A percentile compares a stretch with the other conserved stretches of the same genome.
Evolutionary conservation across 1,140 invertebrate species (phyloP).

Genomic region (Sipha flava): DNA sequence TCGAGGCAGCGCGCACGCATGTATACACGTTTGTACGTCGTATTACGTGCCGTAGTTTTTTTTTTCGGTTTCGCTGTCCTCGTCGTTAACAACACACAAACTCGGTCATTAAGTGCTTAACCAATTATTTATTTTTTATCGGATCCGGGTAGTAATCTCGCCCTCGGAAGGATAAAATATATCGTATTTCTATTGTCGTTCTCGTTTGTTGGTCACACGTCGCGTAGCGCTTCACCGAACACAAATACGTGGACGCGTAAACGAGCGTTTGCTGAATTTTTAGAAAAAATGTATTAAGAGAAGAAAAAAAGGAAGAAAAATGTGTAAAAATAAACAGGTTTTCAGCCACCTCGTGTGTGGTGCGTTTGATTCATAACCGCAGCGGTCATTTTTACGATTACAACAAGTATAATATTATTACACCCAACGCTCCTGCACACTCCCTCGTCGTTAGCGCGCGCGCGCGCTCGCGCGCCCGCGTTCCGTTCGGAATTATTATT

Average conservation of each 20-base stretch:
- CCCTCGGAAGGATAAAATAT: neutral
- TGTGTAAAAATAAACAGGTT: slow-evolving; percentile 13
- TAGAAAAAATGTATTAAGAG: neutral
- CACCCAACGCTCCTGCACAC: too few relatives aligned
- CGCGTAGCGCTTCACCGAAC: too few relatives aligned
- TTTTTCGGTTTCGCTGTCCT: too few relatives aligned
- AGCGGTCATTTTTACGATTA: slow-evolving; percentile 1
- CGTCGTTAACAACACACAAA: too few relatives aligned
- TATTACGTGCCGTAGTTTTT: too few relatives aligned
- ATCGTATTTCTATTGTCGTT: neutral
- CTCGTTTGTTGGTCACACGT: neutral
- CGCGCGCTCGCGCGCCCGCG: too few relatives aligned
- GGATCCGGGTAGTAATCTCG: neutral
- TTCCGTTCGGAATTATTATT: too few relatives aligned
- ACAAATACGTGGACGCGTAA: neutral
- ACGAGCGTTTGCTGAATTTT: slow-evolving; percentile 2
- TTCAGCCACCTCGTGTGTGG: slow-evolving; percentile 5
- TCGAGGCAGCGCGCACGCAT: too few relatives aligned
- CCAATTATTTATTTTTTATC: slow-evolving; percentile 1
- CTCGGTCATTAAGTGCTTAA: neutral
- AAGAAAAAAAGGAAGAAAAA: neutral
- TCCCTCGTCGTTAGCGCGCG: neutral
- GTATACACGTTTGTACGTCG: too few relatives aligned
- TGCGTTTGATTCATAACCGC: slow-evolving; percentile 12
- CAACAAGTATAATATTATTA: neutral